A percentile compares a stretch with the other conserved stretches of the same genome.
Conservation (phyloP, 2,888 invertebrate species). For the Craniophora ligustri region DNA sequence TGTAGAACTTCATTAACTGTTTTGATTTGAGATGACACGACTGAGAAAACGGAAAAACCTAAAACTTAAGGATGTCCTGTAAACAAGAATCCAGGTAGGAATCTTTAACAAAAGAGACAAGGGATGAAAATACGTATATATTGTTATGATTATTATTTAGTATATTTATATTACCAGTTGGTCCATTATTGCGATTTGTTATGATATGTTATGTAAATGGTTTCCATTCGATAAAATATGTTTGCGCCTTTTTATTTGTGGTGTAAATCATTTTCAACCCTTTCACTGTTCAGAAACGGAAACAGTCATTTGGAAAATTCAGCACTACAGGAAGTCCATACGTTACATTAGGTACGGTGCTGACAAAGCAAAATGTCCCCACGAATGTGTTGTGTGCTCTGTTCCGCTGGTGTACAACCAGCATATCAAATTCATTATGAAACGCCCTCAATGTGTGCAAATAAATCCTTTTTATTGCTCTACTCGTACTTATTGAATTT, state of each 20-base stretch:
- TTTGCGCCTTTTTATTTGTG: slow-evolving; percentile 28
- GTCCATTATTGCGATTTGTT: too few relatives aligned
- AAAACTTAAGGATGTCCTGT: too few relatives aligned
- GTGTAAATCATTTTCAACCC: slow-evolving; percentile 46
- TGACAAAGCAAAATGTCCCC: slow-evolving; percentile 37
- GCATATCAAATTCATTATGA: slow-evolving; percentile 44
- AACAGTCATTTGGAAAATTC: slow-evolving; percentile 58
- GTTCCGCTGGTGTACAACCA: slow-evolving; percentile 24
- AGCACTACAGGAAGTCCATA: slow-evolving; percentile 49
- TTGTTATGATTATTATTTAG: too few relatives aligned
- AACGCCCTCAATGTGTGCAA: slow-evolving; percentile 42
- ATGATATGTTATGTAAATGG: slow-evolving; percentile 5
- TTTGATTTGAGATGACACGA: too few relatives aligned
- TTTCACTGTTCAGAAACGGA: slow-evolving; percentile 44
- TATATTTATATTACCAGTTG: background rate
- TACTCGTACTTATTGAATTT: slow-evolving; percentile 64
- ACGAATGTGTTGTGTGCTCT: slow-evolving; percentile 35
- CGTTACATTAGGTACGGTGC: slow-evolving; percentile 51
- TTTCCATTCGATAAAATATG: slow-evolving; percentile 22
- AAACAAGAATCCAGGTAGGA: too few relatives aligned
- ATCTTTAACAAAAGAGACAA: too few relatives aligned
- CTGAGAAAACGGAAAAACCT: too few relatives aligned
- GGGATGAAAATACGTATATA: too few relatives aligned
- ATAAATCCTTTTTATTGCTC: slow-evolving; percentile 53
- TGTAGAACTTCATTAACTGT: too few relatives aligned